A percentile compares a stretch with the other conserved stretches of the same genome.
Conservation (phyloP, 2,888 invertebrate genomes). For the Elegia similella region DNA sequence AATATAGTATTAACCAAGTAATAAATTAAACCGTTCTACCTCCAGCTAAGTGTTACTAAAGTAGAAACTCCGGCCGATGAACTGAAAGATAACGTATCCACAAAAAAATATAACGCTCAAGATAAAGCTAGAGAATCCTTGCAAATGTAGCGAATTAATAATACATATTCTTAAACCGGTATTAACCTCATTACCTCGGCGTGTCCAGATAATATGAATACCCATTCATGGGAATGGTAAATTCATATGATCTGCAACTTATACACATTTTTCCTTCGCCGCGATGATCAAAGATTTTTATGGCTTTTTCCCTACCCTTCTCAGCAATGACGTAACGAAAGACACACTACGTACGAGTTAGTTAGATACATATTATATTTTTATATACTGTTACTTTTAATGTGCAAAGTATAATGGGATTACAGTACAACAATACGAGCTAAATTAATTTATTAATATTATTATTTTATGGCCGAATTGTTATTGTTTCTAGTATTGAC, state of each 20-base stretch:
- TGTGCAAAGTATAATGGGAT: too few relatives aligned
- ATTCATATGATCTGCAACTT: background rate
- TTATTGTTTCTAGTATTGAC: too few relatives aligned
- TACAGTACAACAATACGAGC: too few relatives aligned
- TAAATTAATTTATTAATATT: too few relatives aligned
- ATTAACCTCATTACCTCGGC: conserved; percentile 10
- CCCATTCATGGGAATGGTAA: background rate
- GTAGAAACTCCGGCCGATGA: background rate
- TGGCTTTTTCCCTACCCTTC: background rate
- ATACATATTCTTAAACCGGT: conserved; percentile 8
- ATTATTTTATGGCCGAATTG: too few relatives aligned
- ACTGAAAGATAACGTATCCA: background rate
- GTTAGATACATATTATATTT: too few relatives aligned
- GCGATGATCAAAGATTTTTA: too few relatives aligned
- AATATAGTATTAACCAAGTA: background rate
- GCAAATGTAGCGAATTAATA: conserved; percentile 13
- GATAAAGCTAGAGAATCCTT: conserved; percentile 1
- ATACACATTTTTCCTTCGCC: background rate
- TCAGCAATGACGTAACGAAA: background rate
- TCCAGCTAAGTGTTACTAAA: background rate
- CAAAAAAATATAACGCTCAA: background rate
- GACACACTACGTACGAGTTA: too few relatives aligned
- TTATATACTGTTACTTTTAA: too few relatives aligned
- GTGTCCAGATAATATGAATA: background rate
- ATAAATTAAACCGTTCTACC: background rate